Evolutionary conservation across 2,797 vertebrate genomes (phyloP).

Genomic region (Falco biarmicus): DNA sequence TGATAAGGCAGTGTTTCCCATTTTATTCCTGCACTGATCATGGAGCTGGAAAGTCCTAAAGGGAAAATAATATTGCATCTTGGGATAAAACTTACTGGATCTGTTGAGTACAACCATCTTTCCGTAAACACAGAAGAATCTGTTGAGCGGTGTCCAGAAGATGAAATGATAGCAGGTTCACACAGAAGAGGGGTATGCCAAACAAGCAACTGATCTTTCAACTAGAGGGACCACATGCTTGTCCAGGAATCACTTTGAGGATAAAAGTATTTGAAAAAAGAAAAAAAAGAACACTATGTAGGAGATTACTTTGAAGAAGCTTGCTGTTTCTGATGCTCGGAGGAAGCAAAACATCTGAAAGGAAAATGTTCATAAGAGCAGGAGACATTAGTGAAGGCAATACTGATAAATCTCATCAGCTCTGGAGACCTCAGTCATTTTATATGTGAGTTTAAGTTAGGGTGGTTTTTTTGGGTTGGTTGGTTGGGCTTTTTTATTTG

Average conservation of each 20-base stretch:
- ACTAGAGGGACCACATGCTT: background rate
- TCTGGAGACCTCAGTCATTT: background rate
- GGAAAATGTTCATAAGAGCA: background rate
- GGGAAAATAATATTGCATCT: background rate
- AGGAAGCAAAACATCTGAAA: background rate
- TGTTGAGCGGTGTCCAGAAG: background rate
- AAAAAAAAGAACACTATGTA: rapidly evolving
- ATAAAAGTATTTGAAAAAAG: background rate
- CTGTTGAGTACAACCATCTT: background rate
- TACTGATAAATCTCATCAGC: background rate
- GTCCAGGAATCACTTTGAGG: background rate
- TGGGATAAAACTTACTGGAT: background rate
- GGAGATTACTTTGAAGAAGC: background rate
- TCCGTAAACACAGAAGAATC: background rate
- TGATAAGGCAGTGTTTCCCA: background rate
- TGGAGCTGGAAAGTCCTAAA: background rate
- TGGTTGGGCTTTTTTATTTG: background rate
- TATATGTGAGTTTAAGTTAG: background rate
- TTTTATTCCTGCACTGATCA: background rate
- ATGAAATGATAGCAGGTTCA: background rate
- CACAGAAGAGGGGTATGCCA: background rate
- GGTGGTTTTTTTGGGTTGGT: background rate
- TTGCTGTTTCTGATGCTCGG: background rate
- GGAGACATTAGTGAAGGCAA: background rate
- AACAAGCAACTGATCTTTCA: background rate